phyloP scores from a whole-genome alignment of 2,888 invertebrate genomes.

The Apodemia hepburni region DNA sequence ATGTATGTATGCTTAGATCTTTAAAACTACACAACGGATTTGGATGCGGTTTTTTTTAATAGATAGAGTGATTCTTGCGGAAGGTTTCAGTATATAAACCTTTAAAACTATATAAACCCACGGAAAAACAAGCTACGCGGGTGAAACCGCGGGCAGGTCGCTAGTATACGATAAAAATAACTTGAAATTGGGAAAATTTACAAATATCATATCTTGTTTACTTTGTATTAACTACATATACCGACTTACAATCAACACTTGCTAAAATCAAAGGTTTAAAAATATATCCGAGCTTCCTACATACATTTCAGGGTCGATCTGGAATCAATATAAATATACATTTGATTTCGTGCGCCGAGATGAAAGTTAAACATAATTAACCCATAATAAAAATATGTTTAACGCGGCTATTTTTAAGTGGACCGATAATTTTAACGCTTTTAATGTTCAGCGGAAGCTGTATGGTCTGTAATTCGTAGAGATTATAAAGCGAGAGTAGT shows the following conservation, averaged over 20 bases:
- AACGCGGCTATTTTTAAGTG: background rate
- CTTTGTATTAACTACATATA: slow-evolving; percentile 11
- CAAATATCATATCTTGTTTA: background rate
- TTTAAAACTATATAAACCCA: too few relatives aligned
- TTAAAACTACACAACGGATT: too few relatives aligned
- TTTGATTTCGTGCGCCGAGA: slow-evolving; percentile 22
- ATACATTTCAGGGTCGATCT: slow-evolving; percentile 27
- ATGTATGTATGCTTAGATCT: too few relatives aligned
- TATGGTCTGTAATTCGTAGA: too few relatives aligned
- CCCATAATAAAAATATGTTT: slow-evolving; percentile 11
- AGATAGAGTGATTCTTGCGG: too few relatives aligned
- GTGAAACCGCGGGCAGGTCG: too few relatives aligned
- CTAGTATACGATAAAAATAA: slow-evolving; percentile 3
- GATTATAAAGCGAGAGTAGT: too few relatives aligned
- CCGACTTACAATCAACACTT: slow-evolving; percentile 7
- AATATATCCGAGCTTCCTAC: slow-evolving; percentile 6
- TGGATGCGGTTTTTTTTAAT: too few relatives aligned
- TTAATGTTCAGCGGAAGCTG: background rate
- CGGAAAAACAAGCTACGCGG: too few relatives aligned
- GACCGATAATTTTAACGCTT: background rate
- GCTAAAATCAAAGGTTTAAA: slow-evolving; percentile 13
- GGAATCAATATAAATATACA: slow-evolving; percentile 24
- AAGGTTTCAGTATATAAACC: too few relatives aligned
- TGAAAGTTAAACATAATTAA: slow-evolving; percentile 12
- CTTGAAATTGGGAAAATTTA: background rate